phyloP scores from a whole-genome alignment of 2,113 vertebrate genomes.

The Archocentrus centrarchus region DNA sequence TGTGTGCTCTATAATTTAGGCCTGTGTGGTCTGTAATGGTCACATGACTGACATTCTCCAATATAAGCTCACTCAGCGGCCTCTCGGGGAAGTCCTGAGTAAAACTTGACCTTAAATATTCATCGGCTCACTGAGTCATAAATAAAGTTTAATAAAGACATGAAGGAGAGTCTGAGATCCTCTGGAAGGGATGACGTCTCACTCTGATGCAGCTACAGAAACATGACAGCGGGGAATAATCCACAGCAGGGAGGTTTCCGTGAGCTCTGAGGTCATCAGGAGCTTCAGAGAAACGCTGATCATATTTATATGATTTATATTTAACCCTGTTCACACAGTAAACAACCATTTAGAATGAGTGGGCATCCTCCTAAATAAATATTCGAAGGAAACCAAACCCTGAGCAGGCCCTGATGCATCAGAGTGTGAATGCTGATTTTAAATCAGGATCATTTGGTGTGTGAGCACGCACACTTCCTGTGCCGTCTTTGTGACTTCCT shows the following conservation, averaged over 20 bases:
- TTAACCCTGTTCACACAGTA: no score
- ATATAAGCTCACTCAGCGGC: background rate
- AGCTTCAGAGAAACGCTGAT: no score
- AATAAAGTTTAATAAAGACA: background rate
- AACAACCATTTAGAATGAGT: no score
- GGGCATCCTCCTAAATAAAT: no score
- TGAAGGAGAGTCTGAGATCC: background rate
- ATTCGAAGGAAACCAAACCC: no score
- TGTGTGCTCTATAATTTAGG: background rate
- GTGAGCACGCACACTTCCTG: background rate
- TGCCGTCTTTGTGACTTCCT: background rate
- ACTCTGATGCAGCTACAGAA: background rate
- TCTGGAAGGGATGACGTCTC: background rate
- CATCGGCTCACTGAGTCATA: background rate
- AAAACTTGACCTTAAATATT: no score
- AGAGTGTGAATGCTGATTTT: background rate
- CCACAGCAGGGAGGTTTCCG: rapidly evolving
- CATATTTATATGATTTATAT: no score
- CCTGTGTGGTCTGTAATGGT: background rate
- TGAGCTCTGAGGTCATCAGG: background rate
- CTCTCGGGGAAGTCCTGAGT: background rate
- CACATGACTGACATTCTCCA: background rate
- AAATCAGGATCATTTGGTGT: background rate
- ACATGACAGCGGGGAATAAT: rapidly evolving
- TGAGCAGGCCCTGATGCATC: no score